phyloP scores from a whole-genome alignment of 2,113 vertebrate genomes.

The Nothocercus julius region DNA sequence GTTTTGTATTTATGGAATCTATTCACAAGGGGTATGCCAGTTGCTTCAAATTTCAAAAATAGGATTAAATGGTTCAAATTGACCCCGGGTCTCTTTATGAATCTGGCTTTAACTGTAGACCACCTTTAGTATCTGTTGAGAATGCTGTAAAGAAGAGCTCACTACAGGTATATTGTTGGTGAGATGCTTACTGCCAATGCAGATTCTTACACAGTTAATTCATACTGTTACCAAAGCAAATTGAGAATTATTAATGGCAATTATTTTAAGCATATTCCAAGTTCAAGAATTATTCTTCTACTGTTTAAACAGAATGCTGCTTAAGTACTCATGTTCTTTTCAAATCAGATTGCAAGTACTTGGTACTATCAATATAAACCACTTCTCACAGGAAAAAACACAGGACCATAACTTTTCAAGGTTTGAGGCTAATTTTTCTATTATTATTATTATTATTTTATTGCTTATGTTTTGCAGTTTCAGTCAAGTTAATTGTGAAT shows the following conservation, averaged over 20 bases:
- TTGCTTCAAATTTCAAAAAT: background rate
- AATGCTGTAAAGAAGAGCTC: background rate
- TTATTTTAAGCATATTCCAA: background rate
- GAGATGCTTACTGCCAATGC: background rate
- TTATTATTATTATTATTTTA: background rate
- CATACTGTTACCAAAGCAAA: background rate
- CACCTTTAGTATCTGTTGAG: background rate
- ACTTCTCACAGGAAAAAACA: background rate
- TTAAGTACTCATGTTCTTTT: background rate
- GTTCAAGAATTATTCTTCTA: background rate
- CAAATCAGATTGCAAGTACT: background rate
- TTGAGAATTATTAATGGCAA: background rate
- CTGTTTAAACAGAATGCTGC: background rate
- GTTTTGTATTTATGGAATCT: background rate
- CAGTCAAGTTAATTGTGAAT: background rate
- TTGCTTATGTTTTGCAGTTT: background rate
- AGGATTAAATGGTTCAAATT: background rate
- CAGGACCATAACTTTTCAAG: background rate
- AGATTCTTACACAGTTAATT: background rate
- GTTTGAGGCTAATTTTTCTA: background rate
- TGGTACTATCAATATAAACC: background rate
- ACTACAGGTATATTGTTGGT: background rate
- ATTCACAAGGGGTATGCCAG: background rate
- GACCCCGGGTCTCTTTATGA: background rate
- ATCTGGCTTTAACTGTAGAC: background rate